Base-by-base conservation (phyloP, 1,140 invertebrate species). In the Trichonephila clavipes region DNA sequence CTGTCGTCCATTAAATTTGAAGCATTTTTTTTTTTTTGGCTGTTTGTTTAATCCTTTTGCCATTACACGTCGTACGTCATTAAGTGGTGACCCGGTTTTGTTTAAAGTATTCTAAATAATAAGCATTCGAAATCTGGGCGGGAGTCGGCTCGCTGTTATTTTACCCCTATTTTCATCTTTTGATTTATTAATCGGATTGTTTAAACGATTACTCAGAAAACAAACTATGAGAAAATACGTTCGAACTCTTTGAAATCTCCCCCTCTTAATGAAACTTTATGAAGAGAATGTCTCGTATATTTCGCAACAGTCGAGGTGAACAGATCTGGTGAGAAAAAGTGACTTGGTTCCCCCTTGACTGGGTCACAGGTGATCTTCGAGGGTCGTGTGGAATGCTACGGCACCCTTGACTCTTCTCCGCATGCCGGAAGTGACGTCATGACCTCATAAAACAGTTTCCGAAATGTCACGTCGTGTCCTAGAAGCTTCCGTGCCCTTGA, bases 301-400 rank as follows among this genome's bases (percentile, higher is more conserved):
- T 64, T 64, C 7, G 5, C 62, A 64, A 21, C 2, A 19, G 16
- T 14, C 62, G 14, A 51, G 51, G 66, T 24, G 24, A 77, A 40
- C 72, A 12, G 72, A 69, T 69, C 24, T 24, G 14, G 72, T 77
- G 72, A 77, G 72, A 77, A 77, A 77, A 77, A 77, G 72, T 77
- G 72, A 69, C 66, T 69, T 12, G 21, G 21, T 69, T 77, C 34
- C 72, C 28, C 72, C 51, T 40, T 51, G 51, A 40, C 34, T 28
- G 28, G 72, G 72, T 40, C 72, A 77, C 72, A 77, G 72, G 24
- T 77, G 72, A 77, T 77, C 51, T 51, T 40, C 16, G 72, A 18
- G 34, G 72, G 72, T 77, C 72, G 72, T 34, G 72, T 77, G 72
- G 72, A 77, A 77, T 77, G 72, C 72, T 77, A 69, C 12, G 10